Evolutionary conservation across 2,888 invertebrate species (phyloP).

Genomic region (Leptinotarsa tumamoca): DNA sequence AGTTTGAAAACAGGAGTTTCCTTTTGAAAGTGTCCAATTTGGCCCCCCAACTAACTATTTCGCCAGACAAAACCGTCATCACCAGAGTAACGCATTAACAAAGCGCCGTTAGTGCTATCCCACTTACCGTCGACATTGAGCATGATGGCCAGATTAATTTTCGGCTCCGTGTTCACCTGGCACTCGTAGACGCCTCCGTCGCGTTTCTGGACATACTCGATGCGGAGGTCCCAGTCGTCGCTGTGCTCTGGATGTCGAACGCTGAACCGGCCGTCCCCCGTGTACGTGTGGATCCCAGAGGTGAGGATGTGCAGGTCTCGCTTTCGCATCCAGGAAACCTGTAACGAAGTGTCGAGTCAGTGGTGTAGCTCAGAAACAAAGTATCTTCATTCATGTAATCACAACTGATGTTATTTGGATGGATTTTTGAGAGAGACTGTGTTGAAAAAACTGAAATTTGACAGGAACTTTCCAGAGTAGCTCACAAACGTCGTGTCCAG

Average conservation of each 20-base stretch:
- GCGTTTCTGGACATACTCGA: slow-evolving; percentile 85
- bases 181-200: slow-evolving; percentile 90
- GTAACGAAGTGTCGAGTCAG: slow-evolving; percentile 44
- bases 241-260: slow-evolving; percentile 85
- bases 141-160: slow-evolving; percentile 86
- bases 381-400: too few species aligned
- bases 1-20: too few species aligned
- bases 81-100: too few species aligned
- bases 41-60: too few species aligned
- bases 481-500: too few species aligned
- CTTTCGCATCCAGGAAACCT: slow-evolving; percentile 88
- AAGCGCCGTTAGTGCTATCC: neutral
- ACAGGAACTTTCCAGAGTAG: too few species aligned
- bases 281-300: slow-evolving; percentile 86
- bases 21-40: too few species aligned
- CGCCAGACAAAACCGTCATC: too few species aligned
- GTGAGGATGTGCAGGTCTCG: slow-evolving; percentile 88
- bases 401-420: too few species aligned
- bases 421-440: too few species aligned
- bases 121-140: slow-evolving; percentile 83
- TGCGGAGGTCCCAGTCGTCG: slow-evolving; percentile 88
- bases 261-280: slow-evolving; percentile 88
- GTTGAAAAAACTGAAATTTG: too few species aligned
- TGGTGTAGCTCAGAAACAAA: neutral
- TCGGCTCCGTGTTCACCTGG: slow-evolving; percentile 91